Base-by-base conservation (phyloP, 2,113 vertebrate genomes). In the Hyaena hyaena region DNA sequence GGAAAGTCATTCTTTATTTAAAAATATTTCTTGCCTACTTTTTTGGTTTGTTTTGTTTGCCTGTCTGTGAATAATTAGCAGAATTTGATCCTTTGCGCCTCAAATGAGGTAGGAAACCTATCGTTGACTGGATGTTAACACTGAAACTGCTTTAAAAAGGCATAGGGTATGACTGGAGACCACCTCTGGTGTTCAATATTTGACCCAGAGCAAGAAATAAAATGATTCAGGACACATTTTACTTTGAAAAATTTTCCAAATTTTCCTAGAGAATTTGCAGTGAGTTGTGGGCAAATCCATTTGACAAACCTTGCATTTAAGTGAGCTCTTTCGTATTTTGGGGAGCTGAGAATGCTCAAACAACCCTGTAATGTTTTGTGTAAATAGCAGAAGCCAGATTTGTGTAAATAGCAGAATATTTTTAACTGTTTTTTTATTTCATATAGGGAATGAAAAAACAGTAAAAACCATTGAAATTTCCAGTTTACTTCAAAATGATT, bases 201-300 rank as follows among this genome's bases (percentile, higher is more conserved):
- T 90, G 7, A 17, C 39, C 12, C 7, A 74, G 48, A 92, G 33
- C 21, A 74, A 94, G 63, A 33, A 35, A 84, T 66, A 96, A 71
- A 73, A 68, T 77, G 24, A 12, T 58, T 69, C 50, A 69, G 71
- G 86, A 76, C 17, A 89, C 15, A 84, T 48, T 88, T 76, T 65
- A 93, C 7, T 94, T 96, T 35, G 21, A 69, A 88, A 97, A 92
- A 16, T 0, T 68, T 96, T 50, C 21, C n/a, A 61, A n/a, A 48
- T n/a, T 66, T 45, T 9, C 26, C 8, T 12, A 53, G 66, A 94
- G 10, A 66, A 66, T 88, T 58, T 84, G 4, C 14, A 58, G 10
- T 66, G 26, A 90, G 65, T 35, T 89, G 16, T 80, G 19, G 31
- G 26, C 28, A 88, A 90, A 28, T 10, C 7, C 12, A 68, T 23